These are phyloP conservation scores for Andrena bucephala DNA, from an alignment of 2,888 invertebrate genomes.

Conservation along the genomic window DNA sequence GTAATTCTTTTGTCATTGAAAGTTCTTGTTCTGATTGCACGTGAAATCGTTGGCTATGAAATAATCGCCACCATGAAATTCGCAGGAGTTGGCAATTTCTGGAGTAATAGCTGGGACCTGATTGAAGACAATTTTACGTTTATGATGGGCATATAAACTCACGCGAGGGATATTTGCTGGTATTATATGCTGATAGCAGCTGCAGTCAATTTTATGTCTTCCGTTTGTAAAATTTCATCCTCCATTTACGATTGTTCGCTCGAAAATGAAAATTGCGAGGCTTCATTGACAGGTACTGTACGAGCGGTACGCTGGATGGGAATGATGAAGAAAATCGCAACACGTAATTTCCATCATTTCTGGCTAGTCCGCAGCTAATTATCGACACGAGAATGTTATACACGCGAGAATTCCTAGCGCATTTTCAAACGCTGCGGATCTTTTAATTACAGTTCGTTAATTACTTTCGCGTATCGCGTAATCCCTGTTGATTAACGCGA, in stretches of 20 bases:
- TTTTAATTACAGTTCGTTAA: constrained; percentile 38
- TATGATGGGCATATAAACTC: no score
- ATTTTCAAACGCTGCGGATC: constrained; percentile 26
- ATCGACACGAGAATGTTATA: constrained; percentile 4
- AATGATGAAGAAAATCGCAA: not conserved
- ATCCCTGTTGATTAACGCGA: constrained; percentile 41
- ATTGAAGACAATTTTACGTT: no score
- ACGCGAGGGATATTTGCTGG: not conserved
- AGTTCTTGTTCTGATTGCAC: no score
- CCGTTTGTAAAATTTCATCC: not conserved
- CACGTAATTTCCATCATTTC: constrained; percentile 9
- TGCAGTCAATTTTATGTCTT: not conserved
- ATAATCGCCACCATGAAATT: no score
- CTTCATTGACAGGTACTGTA: not conserved
- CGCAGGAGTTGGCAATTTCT: no score
- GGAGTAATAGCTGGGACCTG: no score
- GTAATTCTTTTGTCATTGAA: no score
- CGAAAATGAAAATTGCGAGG: not conserved
- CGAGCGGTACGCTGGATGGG: not conserved
- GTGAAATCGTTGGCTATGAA: no score
- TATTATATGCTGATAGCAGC: not conserved
- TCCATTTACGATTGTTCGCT: not conserved
- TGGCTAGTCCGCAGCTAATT: constrained; percentile 14
- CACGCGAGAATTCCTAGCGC: constrained; percentile 22
- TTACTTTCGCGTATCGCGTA: constrained; percentile 43